Evolutionary conservation across 2,113 vertebrate genomes (phyloP), one percentile per base, ranked within the genome.

Genomic region (Tinamus guttatus): DNA sequence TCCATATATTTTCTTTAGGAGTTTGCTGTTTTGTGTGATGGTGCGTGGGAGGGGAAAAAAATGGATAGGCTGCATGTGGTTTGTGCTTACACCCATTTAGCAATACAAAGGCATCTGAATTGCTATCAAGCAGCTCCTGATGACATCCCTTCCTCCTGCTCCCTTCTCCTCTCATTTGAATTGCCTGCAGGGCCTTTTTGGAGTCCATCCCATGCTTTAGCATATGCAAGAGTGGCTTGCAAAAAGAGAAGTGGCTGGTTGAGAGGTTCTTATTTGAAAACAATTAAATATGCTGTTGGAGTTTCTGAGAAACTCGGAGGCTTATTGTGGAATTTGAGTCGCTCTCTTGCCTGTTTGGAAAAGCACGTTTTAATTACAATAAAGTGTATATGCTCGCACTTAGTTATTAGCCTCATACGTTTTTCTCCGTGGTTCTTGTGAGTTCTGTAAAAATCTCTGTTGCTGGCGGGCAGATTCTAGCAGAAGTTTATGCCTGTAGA

Each of bases 401-500:
- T 38, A 76, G 78, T 90, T 89, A 91, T 93, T 95, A 93, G 93
- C 51, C 70, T 92, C 89, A 43, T 94, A 49, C 80, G 3, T 90
- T 94, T 81, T 90, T 85, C 74, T 90, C 0, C 67, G 90, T 67
- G 88, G 83, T 92, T 92, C 85, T 93, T 91, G 63, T 89, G 89
- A 89, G 49, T 87, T 97, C 89, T 88, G 95, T 94, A 64, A 68
- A 91, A 74, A 16, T 65, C 92, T 97, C 94, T 88, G 88, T 79
- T 96, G 71, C 65, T 94, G 96, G 89, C 96, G 96, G 95, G 90
- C 93, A 95, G 95, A 86, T 97, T 93, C 87, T 84, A 96, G 86
- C 54, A 74, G 34, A 96, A 97, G 95, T 96, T 97, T 97, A 92
- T 95, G 96, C 97, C 96, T 94, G 89, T 81, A 90, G 85, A 82